phyloP scores from a whole-genome alignment of 2,113 vertebrate genomes.

The Toxostoma redivivum region DNA sequence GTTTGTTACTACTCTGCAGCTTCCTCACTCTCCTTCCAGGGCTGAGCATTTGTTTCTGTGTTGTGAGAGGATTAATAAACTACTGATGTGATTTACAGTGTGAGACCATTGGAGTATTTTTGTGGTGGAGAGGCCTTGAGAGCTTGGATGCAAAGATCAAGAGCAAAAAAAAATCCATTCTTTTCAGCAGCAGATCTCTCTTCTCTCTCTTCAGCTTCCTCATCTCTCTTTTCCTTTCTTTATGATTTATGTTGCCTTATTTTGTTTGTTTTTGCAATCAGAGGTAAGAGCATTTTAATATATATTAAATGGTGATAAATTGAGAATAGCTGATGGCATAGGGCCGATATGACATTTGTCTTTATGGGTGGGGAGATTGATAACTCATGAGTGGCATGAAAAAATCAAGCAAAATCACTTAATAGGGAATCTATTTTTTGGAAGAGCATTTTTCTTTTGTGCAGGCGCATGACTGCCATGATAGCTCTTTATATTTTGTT shows the following conservation, averaged over 20 bases:
- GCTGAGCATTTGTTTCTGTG: slow-evolving; percentile 9
- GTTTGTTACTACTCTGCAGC: slow-evolving; percentile 9
- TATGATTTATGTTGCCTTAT: slow-evolving; percentile 50
- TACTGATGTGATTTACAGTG: not conserved
- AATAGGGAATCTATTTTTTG: not conserved
- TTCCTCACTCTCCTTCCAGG: not conserved
- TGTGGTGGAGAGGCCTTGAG: slow-evolving; percentile 10
- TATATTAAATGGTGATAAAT: slow-evolving; percentile 75
- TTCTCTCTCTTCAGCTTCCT: not conserved
- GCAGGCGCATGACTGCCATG: not conserved
- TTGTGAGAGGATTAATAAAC: slow-evolving; percentile 23
- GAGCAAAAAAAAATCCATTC: not conserved
- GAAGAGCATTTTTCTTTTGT: slow-evolving; percentile 7
- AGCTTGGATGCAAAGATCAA: not conserved
- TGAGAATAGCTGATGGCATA: slow-evolving; percentile 56
- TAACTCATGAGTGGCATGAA: slow-evolving; percentile 23
- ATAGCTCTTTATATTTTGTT: slow-evolving; percentile 49
- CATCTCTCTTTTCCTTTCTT: not conserved
- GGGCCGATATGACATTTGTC: slow-evolving; percentile 60
- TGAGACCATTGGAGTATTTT: not conserved
- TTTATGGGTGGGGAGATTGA: slow-evolving; percentile 67
- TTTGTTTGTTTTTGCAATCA: slow-evolving; percentile 69
- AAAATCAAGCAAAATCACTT: slow-evolving; percentile 45
- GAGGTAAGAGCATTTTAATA: slow-evolving; percentile 70
- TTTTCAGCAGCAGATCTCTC: not conserved